These are phyloP conservation scores for Pachypsylla venusta DNA, from an alignment of 1,140 invertebrate species.

Conservation along the genomic window DNA sequence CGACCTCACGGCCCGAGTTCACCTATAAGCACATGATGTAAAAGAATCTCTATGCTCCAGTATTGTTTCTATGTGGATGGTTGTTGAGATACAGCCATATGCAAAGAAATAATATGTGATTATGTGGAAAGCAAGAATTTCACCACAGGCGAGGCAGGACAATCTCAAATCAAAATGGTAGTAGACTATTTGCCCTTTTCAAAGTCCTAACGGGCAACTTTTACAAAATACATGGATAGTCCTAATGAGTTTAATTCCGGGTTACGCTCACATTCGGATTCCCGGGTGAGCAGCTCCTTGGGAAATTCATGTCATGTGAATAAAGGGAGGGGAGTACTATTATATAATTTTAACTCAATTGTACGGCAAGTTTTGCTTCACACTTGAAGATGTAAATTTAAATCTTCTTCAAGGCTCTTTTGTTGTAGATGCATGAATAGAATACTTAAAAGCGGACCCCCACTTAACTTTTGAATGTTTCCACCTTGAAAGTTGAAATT, in stretches of 20 bases:
- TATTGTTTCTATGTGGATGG: neutral
- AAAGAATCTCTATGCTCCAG: neutral
- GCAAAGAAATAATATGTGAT: neutral
- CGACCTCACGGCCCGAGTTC: neutral
- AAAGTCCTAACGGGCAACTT: neutral
- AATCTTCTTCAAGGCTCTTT: no score
- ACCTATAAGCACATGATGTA: no score
- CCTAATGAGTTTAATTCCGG: neutral
- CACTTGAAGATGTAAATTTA: no score
- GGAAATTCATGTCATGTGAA: neutral
- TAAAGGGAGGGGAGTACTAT: neutral
- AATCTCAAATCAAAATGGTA: neutral
- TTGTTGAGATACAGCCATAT: neutral
- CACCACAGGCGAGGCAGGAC: neutral
- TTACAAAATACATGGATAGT: neutral
- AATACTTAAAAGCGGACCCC: no score
- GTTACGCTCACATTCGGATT: neutral
- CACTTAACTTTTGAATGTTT: no score
- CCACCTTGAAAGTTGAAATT: no score
- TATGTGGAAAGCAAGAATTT: neutral
- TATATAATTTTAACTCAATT: no score
- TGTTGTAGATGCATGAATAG: no score
- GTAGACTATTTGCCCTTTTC: neutral
- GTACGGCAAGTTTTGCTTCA: no score
- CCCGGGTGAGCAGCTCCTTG: neutral